Conservation (phyloP, 2,113 vertebrate genomes). For the Hippocampus abdominalis region DNA sequence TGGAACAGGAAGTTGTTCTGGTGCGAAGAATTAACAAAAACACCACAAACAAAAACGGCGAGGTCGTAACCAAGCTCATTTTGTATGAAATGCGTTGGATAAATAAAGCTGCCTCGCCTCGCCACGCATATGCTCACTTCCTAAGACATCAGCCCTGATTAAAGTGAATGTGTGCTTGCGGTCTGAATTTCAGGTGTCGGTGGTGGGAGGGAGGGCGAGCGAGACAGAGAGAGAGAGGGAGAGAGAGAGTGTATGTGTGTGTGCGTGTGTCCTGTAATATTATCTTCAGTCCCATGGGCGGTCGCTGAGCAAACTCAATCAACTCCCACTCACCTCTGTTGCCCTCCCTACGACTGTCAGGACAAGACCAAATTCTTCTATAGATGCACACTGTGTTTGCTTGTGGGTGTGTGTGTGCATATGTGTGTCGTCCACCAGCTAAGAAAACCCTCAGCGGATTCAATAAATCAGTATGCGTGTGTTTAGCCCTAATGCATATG, state of each 20-base stretch:
- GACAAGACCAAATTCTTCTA: constrained; percentile 43
- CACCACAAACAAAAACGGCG: constrained; percentile 51
- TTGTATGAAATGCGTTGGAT: too few species aligned
- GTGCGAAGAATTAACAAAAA: constrained; percentile 21
- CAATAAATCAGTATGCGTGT: constrained; percentile 25
- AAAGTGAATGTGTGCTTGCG: constrained; percentile 71
- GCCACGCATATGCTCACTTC: constrained; percentile 60
- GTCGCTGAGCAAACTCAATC: constrained; percentile 77
- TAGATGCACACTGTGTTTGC: constrained; percentile 8
- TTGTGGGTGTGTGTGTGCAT: constrained; percentile 26
- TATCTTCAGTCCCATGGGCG: constrained; percentile 71
- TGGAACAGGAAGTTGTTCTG: constrained; percentile 21
- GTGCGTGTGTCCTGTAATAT: constrained; percentile 72
- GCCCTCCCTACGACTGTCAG: constrained; percentile 44
- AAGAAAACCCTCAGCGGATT: constrained; percentile 44
- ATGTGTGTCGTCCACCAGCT: constrained; percentile 45
- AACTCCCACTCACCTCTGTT: constrained; percentile 68
- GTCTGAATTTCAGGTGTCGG: constrained; percentile 55
- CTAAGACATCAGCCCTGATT: constrained; percentile 71
- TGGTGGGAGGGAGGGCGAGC: constrained; percentile 25
- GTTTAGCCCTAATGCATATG: constrained; percentile 3
- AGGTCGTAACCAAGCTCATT: constrained; percentile 35
- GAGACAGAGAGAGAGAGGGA: neutral
- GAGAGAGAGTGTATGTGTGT: constrained; percentile 19
- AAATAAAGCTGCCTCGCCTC: too few species aligned